Evolutionary conservation across 1,140 invertebrate species (phyloP).

Genomic region (Pachyrhynchus sulphureomaculatus): DNA sequence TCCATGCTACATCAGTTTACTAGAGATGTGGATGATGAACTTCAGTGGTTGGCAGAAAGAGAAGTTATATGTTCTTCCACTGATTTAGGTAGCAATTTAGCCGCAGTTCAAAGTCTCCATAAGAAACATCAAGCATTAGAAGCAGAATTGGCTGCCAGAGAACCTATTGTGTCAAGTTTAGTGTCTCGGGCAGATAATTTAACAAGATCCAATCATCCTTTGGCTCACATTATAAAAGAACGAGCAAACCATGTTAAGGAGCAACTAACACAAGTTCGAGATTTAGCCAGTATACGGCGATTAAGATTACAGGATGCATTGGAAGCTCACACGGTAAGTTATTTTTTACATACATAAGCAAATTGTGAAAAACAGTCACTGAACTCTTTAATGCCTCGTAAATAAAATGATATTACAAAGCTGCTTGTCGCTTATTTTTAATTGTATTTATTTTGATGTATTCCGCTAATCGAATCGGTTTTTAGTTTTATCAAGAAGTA

Average conservation of each 20-base stretch:
- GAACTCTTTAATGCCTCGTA: no score
- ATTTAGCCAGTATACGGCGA: slow-evolving; percentile 70
- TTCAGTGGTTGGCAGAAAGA: slow-evolving; percentile 83
- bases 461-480: no score
- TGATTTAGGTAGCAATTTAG: slow-evolving; percentile 72
- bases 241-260: slow-evolving; percentile 65
- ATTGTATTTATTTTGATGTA: no score
- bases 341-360: neutral
- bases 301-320: slow-evolving; percentile 76
- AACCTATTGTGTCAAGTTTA: slow-evolving; percentile 75
- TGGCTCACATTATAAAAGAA: slow-evolving; percentile 67
- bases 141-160: slow-evolving; percentile 78
- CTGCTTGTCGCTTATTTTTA: no score
- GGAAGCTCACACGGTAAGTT: slow-evolving; percentile 76
- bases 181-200: slow-evolving; percentile 73
- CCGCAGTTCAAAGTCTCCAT: slow-evolving; percentile 92
- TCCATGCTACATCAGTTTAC: slow-evolving; percentile 81
- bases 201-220: slow-evolving; percentile 82
- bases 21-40: slow-evolving; percentile 82
- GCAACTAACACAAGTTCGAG: slow-evolving; percentile 65
- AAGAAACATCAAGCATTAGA: slow-evolving; percentile 93
- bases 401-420: no score
- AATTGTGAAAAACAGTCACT: neutral
- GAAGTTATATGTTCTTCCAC: slow-evolving; percentile 78
- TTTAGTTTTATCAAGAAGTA: slow-evolving; percentile 81